A percentile compares a stretch with the other conserved stretches of the same genome.
Evolutionary conservation across 1,140 invertebrate species (phyloP).

Genomic region (Heterodera schachtii): DNA sequence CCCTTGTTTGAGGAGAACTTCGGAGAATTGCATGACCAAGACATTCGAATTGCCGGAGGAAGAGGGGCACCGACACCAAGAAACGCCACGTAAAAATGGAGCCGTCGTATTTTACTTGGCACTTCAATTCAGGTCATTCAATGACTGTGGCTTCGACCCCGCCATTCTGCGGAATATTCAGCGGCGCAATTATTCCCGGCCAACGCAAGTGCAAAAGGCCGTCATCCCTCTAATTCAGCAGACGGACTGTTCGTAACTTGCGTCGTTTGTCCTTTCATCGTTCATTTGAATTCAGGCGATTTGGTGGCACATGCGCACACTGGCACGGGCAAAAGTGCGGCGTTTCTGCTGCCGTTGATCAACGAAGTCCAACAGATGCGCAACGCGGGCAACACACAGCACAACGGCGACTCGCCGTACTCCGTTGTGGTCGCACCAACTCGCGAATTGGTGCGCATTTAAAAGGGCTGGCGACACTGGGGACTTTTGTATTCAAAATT

Average conservation of each 20-base stretch:
- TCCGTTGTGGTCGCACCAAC: slow-evolving; percentile 20
- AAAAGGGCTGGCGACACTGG: no score
- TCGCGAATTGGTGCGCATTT: slow-evolving; percentile 10
- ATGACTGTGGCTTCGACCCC: slow-evolving; percentile 1
- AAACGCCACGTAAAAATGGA: not conserved
- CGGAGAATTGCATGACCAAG: slow-evolving; percentile 22
- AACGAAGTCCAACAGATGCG: slow-evolving; percentile 20
- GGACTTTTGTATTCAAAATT: not conserved
- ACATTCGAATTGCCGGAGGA: slow-evolving; percentile 30
- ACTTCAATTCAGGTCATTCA: slow-evolving; percentile 16
- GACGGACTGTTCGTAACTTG: not conserved
- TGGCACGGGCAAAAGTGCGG: slow-evolving; percentile 23
- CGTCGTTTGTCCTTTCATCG: not conserved
- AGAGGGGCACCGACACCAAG: not conserved
- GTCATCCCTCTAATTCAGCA: slow-evolving; percentile 23
- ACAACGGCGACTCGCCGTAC: slow-evolving; percentile 20
- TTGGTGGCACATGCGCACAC: slow-evolving; percentile 26
- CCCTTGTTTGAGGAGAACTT: slow-evolving; percentile 27
- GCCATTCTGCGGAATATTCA: slow-evolving; percentile 22
- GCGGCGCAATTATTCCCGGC: not conserved
- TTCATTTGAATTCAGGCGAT: slow-evolving; percentile 7
- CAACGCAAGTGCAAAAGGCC: slow-evolving; percentile 18
- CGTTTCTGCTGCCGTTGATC: slow-evolving; percentile 27
- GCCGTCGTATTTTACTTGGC: no score
- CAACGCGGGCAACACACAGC: not conserved